These are phyloP conservation scores for Stegodyphus dumicola DNA, from an alignment of 1,140 invertebrate genomes.

Conservation along the genomic window DNA sequence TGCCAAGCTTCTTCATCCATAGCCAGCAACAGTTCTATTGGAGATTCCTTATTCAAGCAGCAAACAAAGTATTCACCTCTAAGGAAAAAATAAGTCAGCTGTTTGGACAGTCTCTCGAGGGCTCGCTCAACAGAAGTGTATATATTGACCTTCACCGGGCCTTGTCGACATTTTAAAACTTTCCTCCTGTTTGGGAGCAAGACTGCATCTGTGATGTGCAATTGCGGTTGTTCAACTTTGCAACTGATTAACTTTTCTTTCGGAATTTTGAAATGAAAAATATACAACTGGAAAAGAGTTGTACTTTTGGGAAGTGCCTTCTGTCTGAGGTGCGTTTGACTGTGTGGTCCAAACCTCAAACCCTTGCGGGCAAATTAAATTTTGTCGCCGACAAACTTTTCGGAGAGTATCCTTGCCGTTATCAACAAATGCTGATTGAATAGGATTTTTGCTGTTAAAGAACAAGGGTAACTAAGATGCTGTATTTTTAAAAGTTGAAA, in stretches of 20 bases:
- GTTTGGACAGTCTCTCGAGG: not conserved
- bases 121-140: not conserved
- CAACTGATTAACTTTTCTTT: constrained; percentile 14
- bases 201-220: constrained; percentile 26
- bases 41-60: constrained; percentile 44
- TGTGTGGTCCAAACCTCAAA: constrained; percentile 28
- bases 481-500: constrained; percentile 22
- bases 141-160: not conserved
- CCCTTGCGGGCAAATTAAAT: constrained; percentile 16
- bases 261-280: constrained; percentile 1
- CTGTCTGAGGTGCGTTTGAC: constrained; percentile 43
- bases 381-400: constrained; percentile 17
- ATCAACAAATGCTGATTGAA: constrained; percentile 41
- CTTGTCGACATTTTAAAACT: not conserved
- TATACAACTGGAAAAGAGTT: constrained; percentile 18
- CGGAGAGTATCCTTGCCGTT: constrained; percentile 3
- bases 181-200: not conserved
- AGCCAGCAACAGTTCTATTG: constrained; percentile 35
- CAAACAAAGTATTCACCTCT: constrained; percentile 14
- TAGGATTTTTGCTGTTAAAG: constrained; percentile 51
- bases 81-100: not conserved
- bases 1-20: constrained; percentile 59
- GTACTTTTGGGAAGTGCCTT: constrained; percentile 56
- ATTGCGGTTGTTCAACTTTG: not conserved
- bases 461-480: constrained; percentile 53